Percentiles rank a stretch among this genome's conserved stretches.
Evolutionary conservation across 1,140 invertebrate genomes (phyloP).

Genomic region (Potamilus streckersoni): DNA sequence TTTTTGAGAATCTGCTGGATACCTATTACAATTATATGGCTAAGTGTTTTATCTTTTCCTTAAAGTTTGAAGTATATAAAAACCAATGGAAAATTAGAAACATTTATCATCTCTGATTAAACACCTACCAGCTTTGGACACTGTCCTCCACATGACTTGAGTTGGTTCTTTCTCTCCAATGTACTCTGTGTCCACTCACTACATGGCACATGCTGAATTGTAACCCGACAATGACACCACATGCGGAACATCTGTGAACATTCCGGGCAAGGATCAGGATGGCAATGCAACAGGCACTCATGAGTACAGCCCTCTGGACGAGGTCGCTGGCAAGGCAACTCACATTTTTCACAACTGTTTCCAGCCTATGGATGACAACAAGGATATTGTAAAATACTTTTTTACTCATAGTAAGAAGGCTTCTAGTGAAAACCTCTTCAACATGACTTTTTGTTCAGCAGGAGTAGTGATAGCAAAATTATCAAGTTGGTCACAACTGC

Average conservation of each 20-base stretch:
- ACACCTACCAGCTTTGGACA: conserved; percentile 84
- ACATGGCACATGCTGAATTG: conserved; percentile 81
- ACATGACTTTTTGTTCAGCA: too few species aligned
- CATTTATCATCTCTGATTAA: conserved; percentile 5
- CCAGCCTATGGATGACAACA: conserved; percentile 59
- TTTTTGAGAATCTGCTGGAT: not conserved
- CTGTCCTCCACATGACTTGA: conserved; percentile 83
- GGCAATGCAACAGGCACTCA: conserved; percentile 80
- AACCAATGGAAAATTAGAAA: not conserved
- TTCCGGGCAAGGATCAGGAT: conserved; percentile 72
- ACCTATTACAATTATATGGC: not conserved
- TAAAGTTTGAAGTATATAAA: not conserved
- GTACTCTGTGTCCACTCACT: conserved; percentile 73
- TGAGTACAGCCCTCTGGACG: conserved; percentile 84
- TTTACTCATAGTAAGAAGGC: too few species aligned
- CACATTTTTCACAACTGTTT: conserved; percentile 79
- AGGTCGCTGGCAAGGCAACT: conserved; percentile 76
- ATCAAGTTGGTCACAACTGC: too few species aligned
- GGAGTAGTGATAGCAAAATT: too few species aligned
- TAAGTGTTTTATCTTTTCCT: not conserved
- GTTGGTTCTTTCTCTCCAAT: conserved; percentile 68
- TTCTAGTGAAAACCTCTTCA: too few species aligned
- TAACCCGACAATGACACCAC: conserved; percentile 84
- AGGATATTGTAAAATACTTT: too few species aligned
- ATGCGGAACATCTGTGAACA: conserved; percentile 80